phyloP scores from a whole-genome alignment of 1,140 invertebrate genomes.

The Stenopsyche tienmushanensis region DNA sequence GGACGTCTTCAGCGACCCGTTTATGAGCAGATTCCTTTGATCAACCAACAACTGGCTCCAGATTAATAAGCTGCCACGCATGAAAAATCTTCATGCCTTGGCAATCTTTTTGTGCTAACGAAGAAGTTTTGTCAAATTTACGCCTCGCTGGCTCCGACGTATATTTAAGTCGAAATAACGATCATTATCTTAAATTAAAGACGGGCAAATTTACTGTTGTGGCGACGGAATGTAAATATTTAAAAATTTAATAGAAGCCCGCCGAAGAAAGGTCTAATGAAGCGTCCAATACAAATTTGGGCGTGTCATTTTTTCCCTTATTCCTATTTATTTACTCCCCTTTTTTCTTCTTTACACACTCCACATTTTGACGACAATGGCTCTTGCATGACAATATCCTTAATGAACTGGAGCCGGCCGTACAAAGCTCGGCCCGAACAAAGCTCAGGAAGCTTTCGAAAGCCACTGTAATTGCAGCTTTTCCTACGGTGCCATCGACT shows the following conservation, averaged over 20 bases:
- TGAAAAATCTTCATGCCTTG: no score
- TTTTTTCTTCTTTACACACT: background rate
- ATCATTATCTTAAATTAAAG: no score
- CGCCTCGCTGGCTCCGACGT: no score
- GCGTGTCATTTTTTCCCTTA: background rate
- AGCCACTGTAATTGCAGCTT: background rate
- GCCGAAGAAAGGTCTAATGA: constrained; percentile 13
- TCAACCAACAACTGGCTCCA: no score
- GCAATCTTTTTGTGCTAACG: no score
- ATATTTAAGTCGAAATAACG: no score
- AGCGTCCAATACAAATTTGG: constrained; percentile 25
- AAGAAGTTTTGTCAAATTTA: no score
- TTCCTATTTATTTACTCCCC: background rate
- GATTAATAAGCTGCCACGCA: no score
- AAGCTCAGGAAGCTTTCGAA: background rate
- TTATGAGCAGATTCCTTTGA: no score
- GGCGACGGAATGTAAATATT: no score
- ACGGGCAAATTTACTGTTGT: no score
- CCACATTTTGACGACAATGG: background rate
- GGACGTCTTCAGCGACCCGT: no score
- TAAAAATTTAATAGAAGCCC: constrained; percentile 5
- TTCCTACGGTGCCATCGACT: background rate
- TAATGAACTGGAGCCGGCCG: background rate
- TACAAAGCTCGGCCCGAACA: background rate
- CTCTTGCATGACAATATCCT: background rate